Evolutionary conservation across 53 echinoderm and acorn worm species (phyloP).

Genomic region (Crossaster papposus): DNA sequence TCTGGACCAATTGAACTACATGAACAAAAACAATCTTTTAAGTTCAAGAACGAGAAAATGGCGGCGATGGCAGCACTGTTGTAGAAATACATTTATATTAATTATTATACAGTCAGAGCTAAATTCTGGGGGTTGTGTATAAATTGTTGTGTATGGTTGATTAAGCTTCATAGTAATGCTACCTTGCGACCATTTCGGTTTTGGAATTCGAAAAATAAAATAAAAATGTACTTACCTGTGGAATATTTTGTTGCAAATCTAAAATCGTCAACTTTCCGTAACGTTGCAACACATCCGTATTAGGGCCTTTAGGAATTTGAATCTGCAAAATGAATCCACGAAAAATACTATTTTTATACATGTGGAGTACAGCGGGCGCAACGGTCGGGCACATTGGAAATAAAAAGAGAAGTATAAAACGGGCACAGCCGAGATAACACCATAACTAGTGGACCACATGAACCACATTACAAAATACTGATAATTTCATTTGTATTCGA

Average conservation of each 20-base stretch:
- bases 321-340: conserved; percentile 40
- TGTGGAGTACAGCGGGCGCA: no score
- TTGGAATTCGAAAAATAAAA: neutral
- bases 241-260: conserved; percentile 18
- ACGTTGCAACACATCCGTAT: neutral
- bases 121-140: no score
- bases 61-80: neutral
- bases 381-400: no score
- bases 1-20: conserved; percentile 30
- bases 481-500: no score
- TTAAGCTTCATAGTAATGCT: neutral
- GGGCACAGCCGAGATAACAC: no score
- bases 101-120: no score
- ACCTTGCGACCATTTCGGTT: neutral
- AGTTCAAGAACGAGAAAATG: neutral
- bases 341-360: neutral
- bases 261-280: conserved; percentile 44
- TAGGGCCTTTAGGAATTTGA: neutral
- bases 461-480: no score
- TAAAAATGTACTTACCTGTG: conserved; percentile 43
- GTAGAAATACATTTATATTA: no score
- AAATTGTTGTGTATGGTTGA: no score
- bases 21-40: neutral
- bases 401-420: no score
- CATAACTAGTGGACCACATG: no score